These are phyloP conservation scores for Tetraneura akinire DNA, from an alignment of 1,140 invertebrate genomes.

Conservation along the genomic window DNA sequence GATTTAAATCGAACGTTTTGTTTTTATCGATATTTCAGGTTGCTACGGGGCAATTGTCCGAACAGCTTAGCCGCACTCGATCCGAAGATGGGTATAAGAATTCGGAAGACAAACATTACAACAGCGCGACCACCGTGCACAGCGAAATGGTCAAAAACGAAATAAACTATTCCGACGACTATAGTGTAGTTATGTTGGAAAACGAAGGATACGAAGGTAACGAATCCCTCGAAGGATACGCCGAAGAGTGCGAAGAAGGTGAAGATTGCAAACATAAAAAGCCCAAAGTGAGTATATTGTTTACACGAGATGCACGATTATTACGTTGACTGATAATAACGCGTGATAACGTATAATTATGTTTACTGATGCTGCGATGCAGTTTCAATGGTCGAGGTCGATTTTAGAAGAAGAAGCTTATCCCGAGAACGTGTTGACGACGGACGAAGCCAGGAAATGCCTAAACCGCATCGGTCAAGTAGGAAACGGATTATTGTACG, in stretches of 20 bases:
- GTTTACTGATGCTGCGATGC: too few relatives aligned
- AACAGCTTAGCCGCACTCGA: too few relatives aligned
- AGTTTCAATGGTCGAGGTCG: conserved; percentile 1
- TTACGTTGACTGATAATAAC: too few relatives aligned
- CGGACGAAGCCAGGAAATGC: background rate
- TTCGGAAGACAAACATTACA: background rate
- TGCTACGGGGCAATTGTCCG: too few relatives aligned
- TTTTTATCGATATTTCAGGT: too few relatives aligned
- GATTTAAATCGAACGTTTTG: too few relatives aligned
- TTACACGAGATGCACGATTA: too few relatives aligned
- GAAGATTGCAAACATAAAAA: background rate
- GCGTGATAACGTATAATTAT: too few relatives aligned
- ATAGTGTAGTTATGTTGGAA: background rate
- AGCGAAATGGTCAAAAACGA: too few relatives aligned
- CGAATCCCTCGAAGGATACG: background rate
- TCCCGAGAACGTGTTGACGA: background rate
- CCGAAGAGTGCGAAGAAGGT: background rate
- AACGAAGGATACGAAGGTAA: background rate
- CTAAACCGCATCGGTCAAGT: conserved; percentile 21
- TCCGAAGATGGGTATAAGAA: too few relatives aligned
- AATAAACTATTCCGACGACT: background rate
- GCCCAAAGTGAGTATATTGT: background rate
- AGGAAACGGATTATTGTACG: background rate
- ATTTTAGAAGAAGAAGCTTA: conserved; percentile 19
- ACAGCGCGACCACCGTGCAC: background rate